Conservation (phyloP, 2,113 vertebrate genomes). For the Microtus pennsylvanicus region DNA sequence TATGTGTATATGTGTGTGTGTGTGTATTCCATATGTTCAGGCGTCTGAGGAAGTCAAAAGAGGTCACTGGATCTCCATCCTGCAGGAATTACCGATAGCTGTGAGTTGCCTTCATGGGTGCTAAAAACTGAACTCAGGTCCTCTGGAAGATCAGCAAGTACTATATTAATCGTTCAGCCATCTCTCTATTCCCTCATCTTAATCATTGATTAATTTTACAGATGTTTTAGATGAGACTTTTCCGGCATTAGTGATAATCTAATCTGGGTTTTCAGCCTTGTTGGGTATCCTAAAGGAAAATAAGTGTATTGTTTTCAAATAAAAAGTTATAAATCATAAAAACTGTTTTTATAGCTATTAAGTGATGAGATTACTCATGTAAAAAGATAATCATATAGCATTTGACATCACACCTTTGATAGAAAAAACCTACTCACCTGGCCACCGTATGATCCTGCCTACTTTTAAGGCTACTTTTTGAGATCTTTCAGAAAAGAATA, state of each 20-base stretch:
- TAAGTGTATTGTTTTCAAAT: not conserved
- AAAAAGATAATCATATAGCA: not conserved
- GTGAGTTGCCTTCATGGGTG: not conserved
- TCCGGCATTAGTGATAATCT: not conserved
- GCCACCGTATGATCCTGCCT: not conserved
- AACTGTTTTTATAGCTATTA: not conserved
- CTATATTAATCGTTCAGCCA: too few relatives aligned
- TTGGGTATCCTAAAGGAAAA: not conserved
- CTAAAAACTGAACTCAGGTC: not conserved
- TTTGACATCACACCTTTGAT: not conserved
- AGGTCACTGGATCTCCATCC: not conserved
- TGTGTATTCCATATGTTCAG: not conserved
- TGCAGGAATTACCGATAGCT: not conserved
- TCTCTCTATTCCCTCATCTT: not conserved
- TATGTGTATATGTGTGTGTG: not conserved
- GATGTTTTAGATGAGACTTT: not conserved
- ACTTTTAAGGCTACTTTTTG: not conserved
- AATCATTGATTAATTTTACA: not conserved
- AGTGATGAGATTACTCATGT: not conserved
- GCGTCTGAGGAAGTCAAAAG: not conserved
- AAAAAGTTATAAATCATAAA: not conserved
- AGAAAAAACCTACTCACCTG: not conserved
- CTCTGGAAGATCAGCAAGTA: not conserved
- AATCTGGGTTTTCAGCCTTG: not conserved
- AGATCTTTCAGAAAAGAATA: not conserved